Base-by-base conservation (phyloP, 2,797 vertebrate genomes). In the Gephyroberyx darwinii region DNA sequence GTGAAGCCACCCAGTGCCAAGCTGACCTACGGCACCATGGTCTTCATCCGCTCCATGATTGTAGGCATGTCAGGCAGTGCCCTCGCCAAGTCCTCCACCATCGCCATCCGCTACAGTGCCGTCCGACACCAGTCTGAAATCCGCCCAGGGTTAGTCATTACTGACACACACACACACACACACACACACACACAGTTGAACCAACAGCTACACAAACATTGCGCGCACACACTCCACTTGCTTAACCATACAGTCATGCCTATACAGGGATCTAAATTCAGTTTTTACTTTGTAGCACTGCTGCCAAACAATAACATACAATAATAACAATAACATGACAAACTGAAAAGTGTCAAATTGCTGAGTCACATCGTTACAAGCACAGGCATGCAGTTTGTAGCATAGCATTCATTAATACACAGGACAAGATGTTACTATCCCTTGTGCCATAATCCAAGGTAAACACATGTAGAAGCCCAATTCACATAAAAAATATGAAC, bases 21-120 rank as follows among this genome's bases (percentile, higher is more conserved):
- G 86, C 92, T 99, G 82, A 98, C 97, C 1, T 99, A 99, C 0
- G 96, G 98, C 59, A 99, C 98, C 84, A 99, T 99, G 98, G 98
- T 99, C 72, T 99, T 99, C 48, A 94, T 98, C 88, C 95, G 97
- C 30, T 96, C 98, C 22, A 85, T 96, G 83, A 97, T 99, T 0
- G 98, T 99, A 2, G 94, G 95, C 0, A 92, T 94, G 33, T 92
- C 98, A 0, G 95, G 95, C 26, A 85, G 73, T 0, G 86, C 86
- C 5, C 91, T 99, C 8, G 91, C 96, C 13, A 95, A 96, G 35
- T 87, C 96, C 0, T 97, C 95, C 84, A 99, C 96, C 78, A 99
- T 99, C 1, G 96, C 96, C 80, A 94, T 99, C 80, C 96, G 98
- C 48, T 99, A 99, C 86, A 99, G 98, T 1, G 84, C 93, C 0